Evolutionary conservation across 2,888 invertebrate genomes (phyloP).

Genomic region (Campoplex capitator): DNA sequence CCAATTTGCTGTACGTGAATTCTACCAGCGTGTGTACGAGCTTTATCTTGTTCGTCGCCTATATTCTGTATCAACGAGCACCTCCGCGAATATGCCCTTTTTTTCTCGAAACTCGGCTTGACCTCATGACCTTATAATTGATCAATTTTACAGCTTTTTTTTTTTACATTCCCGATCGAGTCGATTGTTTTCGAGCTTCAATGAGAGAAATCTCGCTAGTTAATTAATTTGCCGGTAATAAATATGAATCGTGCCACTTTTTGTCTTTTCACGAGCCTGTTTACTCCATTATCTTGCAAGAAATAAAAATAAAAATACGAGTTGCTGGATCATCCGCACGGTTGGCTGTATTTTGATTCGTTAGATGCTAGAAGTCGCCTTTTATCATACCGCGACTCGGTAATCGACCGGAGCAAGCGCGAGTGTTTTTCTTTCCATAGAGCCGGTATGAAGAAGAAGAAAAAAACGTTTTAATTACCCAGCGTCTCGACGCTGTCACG

Average conservation of each 20-base stretch:
- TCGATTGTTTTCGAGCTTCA: neutral
- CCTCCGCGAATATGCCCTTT: neutral
- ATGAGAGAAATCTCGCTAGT: neutral
- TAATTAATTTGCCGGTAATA: neutral
- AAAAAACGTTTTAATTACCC: conserved; percentile 1
- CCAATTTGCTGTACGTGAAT: neutral
- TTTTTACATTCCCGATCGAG: neutral
- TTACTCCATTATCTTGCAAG: neutral
- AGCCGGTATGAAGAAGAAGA: neutral
- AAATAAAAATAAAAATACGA: neutral
- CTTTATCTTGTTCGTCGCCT: neutral
- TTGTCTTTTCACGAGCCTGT: neutral
- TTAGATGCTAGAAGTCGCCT: neutral
- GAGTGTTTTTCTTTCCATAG: neutral
- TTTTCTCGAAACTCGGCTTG: neutral
- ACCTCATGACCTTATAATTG: neutral
- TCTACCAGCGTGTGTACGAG: neutral
- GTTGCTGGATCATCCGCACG: neutral
- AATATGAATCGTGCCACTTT: neutral
- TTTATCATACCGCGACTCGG: neutral
- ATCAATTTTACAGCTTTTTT: neutral
- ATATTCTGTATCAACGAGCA: neutral
- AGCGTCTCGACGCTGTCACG: conserved; percentile 25
- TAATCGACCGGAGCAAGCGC: neutral
- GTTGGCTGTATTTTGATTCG: neutral